Evolutionary conservation across 2,797 vertebrate species (phyloP).

Genomic region (Anomalospiza imberbis): DNA sequence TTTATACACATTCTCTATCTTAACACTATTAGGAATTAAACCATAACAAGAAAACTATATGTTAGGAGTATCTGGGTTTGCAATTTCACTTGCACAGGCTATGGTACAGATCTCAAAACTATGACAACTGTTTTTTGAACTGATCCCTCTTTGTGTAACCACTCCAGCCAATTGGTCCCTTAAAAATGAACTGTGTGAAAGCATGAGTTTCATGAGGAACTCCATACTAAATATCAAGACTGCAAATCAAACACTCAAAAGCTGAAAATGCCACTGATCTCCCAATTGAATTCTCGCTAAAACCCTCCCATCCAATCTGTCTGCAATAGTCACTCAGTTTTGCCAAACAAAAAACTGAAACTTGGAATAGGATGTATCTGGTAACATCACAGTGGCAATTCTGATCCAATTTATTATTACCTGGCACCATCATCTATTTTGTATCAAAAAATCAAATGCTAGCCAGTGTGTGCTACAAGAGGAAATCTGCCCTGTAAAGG

Average conservation of each 20-base stretch:
- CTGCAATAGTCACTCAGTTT: background rate
- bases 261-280: background rate
- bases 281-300: background rate
- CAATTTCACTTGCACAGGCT: background rate
- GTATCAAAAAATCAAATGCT: background rate
- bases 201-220: background rate
- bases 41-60: background rate
- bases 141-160: background rate
- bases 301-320: background rate
- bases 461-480: background rate
- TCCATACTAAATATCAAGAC: background rate
- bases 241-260: background rate
- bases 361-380: background rate
- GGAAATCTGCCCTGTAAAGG: background rate
- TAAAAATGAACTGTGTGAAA: background rate
- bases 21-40: background rate
- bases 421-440: background rate
- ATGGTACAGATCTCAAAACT: background rate
- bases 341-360: background rate
- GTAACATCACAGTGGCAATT: background rate
- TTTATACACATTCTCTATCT: background rate
- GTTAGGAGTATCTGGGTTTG: background rate
- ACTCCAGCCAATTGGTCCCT: background rate
- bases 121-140: background rate
- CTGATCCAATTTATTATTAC: background rate